Evolutionary conservation across 2,113 vertebrate species (phyloP).

Genomic region (Sus scrofa): T2T-Sscrofa CM000812.6:14016001-14016500

Average conservation of each 20-base stretch:
- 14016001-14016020: fast-evolving
- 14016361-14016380: no score
- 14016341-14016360: no score
- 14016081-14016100: neutral
- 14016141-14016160: no score
- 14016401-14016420: no score
- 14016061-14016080: neutral
- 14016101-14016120: no score
- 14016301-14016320: neutral
- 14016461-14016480: neutral
- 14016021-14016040: neutral
- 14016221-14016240: neutral
- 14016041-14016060: neutral
- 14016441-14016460: no score
- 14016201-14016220: neutral
- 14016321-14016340: no score
- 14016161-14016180: no score
- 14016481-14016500: neutral
- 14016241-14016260: neutral
- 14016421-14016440: no score
- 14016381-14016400: no score
- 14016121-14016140: no score
- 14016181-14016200: fast-evolving
- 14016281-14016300: neutral
- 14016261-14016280: neutral